Evolutionary conservation across 2,888 invertebrate genomes (phyloP).

Genomic region (Lepidocyrtinus sp.): DNA sequence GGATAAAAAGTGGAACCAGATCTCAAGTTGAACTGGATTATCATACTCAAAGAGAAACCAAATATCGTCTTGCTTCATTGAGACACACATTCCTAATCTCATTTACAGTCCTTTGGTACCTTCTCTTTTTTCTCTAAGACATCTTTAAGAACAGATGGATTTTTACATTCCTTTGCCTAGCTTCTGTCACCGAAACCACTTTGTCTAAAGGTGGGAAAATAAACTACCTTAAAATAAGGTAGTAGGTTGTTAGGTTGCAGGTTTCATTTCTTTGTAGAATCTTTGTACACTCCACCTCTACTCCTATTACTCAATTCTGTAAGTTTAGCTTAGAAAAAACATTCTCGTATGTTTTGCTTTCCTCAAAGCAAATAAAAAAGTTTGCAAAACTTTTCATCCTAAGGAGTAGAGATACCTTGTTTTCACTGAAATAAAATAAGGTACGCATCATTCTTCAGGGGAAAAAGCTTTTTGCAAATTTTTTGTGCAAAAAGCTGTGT

Average conservation of each 20-base stretch:
- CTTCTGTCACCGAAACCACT: neutral
- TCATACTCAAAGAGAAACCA: neutral
- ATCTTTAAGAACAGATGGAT: constrained; percentile 7
- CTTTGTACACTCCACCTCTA: too few relatives aligned
- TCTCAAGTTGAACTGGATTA: neutral
- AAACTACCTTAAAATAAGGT: too few relatives aligned
- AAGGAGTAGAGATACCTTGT: constrained; percentile 5
- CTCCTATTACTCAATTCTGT: neutral
- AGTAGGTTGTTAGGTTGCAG: too few relatives aligned
- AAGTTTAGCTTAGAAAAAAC: constrained; percentile 2
- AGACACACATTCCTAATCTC: neutral
- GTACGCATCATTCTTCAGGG: neutral
- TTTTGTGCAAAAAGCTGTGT: too few relatives aligned
- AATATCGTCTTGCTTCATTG: neutral
- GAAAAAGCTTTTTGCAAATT: too few relatives aligned
- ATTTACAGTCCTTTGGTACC: neutral
- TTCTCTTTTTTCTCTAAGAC: neutral
- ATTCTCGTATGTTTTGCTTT: constrained; percentile 9
- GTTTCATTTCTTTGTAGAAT: neutral
- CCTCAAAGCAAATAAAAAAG: constrained; percentile 1
- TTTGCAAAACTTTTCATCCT: too few relatives aligned
- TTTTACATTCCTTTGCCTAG: neutral
- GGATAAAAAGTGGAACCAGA: neutral
- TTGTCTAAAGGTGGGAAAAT: neutral
- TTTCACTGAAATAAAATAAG: neutral